phyloP scores from a whole-genome alignment of 2,797 vertebrate genomes.

The Austrolebias charrua region DNA sequence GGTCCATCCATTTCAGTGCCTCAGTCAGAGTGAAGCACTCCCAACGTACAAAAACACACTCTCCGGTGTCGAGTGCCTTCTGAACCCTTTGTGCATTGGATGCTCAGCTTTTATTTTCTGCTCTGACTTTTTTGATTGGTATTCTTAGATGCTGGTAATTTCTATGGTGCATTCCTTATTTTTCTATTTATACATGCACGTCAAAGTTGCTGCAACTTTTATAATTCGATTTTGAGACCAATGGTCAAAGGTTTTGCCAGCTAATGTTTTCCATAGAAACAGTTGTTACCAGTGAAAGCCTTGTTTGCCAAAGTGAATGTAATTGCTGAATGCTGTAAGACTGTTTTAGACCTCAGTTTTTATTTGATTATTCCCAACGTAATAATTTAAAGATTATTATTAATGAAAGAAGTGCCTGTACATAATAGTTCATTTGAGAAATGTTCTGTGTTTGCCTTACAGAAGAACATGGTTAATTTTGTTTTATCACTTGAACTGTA shows the following conservation, averaged over 20 bases:
- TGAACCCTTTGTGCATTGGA: not conserved
- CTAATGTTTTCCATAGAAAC: slow-evolving; percentile 11
- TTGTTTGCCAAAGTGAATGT: slow-evolving; percentile 48
- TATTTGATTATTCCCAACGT: not conserved
- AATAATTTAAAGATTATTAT: slow-evolving; percentile 54
- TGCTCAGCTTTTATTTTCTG: not conserved
- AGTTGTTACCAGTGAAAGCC: slow-evolving; percentile 28
- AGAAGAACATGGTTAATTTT: too few species aligned
- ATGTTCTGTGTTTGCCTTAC: not conserved
- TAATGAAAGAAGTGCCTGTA: slow-evolving; percentile 56
- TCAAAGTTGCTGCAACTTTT: slow-evolving; percentile 39
- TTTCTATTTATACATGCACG: slow-evolving; percentile 25
- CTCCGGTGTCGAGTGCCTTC: slow-evolving; percentile 30
- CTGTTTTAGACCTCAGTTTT: slow-evolving; percentile 37
- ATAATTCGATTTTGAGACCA: slow-evolving; percentile 13
- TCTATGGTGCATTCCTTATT: slow-evolving; percentile 30
- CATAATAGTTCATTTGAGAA: slow-evolving; percentile 32
- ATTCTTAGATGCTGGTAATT: slow-evolving; percentile 13
- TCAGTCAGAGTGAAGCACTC: slow-evolving; percentile 79
- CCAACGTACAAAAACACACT: not conserved
- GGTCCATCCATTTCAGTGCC: slow-evolving; percentile 87
- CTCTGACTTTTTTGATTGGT: slow-evolving; percentile 8
- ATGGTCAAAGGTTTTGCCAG: slow-evolving; percentile 22
- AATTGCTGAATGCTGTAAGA: slow-evolving; percentile 48
- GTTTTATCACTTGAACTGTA: slow-evolving; percentile 8